A percentile compares a stretch with the other conserved stretches of the same genome.
These are phyloP conservation scores for Nyctibius bracteatus DNA, from an alignment of 2,113 vertebrate genomes.

Conservation along the genomic window DNA sequence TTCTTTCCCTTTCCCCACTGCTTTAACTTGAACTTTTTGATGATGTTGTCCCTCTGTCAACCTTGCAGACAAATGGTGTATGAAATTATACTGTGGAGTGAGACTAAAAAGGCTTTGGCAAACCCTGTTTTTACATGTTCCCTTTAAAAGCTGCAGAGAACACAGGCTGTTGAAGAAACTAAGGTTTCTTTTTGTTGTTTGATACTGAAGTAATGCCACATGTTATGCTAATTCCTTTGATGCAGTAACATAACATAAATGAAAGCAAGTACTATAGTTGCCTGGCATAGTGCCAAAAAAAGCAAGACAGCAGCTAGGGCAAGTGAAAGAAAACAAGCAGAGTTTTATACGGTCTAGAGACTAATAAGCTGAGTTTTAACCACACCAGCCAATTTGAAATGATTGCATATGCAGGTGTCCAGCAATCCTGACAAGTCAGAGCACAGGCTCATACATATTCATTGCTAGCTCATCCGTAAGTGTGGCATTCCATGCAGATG, in stretches of 20 bases:
- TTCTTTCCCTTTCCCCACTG: background rate
- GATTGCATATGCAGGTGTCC: background rate
- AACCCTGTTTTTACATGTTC: background rate
- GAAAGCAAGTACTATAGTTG: background rate
- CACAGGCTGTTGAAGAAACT: background rate
- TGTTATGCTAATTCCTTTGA: background rate
- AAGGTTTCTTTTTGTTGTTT: background rate
- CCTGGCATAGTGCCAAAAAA: background rate
- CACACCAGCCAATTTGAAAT: background rate
- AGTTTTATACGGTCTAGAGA: background rate
- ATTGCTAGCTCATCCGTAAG: background rate
- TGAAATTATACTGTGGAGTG: background rate
- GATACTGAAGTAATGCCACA: background rate
- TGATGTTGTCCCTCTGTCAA: fast-evolving
- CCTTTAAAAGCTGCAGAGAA: background rate
- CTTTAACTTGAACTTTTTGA: background rate
- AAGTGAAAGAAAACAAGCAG: background rate
- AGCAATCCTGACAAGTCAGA: background rate
- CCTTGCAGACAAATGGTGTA: background rate
- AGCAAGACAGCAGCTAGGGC: background rate
- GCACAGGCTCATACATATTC: fast-evolving
- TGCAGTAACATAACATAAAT: background rate
- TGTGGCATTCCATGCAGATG: background rate
- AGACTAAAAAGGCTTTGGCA: background rate
- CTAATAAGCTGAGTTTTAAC: background rate